A percentile compares a stretch with the other conserved stretches of the same genome.
Conservation (phyloP, 2,113 vertebrate genomes). For the Oxygymnocypris stewartii region DNA sequence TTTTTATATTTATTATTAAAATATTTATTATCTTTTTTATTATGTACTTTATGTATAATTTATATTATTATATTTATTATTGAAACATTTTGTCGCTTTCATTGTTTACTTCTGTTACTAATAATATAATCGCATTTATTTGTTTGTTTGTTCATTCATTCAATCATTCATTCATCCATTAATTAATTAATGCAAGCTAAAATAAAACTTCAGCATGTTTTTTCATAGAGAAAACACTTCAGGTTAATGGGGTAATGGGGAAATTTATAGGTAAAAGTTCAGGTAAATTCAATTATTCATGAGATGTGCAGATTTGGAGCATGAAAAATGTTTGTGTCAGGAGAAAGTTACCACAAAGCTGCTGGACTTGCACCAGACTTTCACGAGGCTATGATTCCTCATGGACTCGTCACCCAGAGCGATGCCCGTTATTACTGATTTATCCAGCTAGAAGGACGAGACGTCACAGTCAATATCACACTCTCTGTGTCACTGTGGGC, state of each 20-base stretch:
- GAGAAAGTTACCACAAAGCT: conserved; percentile 67
- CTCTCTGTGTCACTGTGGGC: not conserved
- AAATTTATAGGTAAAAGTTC: not conserved
- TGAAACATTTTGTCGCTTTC: not conserved
- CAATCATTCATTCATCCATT: no score
- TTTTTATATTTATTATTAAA: not conserved
- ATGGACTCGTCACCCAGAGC: conserved; percentile 82
- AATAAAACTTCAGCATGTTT: not conserved
- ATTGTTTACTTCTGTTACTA: no score
- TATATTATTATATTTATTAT: no score
- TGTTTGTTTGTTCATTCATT: not conserved
- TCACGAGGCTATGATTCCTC: conserved; percentile 88
- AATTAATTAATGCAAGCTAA: not conserved
- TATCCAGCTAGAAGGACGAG: conserved; percentile 79
- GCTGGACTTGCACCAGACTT: conserved; percentile 79
- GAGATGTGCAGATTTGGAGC: not conserved
- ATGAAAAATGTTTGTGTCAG: not conserved
- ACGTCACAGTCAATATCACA: not conserved
- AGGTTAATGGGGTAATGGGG: not conserved
- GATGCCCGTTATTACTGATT: conserved; percentile 86
- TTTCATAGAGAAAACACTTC: not conserved
- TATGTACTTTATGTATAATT: no score
- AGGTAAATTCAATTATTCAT: no score
- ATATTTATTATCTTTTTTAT: not conserved
- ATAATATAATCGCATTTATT: no score